Evolutionary conservation across 2,888 invertebrate genomes (phyloP).

Genomic region (Margaritifera margaritifera): DNA sequence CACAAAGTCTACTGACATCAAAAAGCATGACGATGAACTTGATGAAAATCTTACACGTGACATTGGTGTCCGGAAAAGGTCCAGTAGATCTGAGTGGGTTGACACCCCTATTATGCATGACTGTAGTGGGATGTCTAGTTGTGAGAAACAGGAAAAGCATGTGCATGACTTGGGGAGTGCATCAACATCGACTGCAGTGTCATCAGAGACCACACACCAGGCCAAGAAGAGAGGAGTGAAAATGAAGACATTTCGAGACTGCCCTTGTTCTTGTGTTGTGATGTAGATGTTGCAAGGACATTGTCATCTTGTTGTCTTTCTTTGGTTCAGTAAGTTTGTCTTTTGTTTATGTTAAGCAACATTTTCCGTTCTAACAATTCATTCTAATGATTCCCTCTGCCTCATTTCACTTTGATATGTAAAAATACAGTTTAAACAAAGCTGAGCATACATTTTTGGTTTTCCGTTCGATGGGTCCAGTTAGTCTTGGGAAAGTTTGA

Average conservation of each 20-base stretch:
- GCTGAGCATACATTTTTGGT: too few species aligned
- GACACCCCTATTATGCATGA: constrained; percentile 15
- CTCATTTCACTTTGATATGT: too few species aligned
- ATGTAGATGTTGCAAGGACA: constrained; percentile 24
- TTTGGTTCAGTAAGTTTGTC: constrained; percentile 39
- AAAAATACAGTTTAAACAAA: too few species aligned
- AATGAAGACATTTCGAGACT: not conserved
- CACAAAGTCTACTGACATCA: too few species aligned
- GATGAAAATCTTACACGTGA: too few species aligned
- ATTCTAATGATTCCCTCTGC: too few species aligned
- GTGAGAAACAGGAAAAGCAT: constrained; percentile 20
- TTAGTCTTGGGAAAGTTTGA: too few species aligned
- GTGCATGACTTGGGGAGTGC: constrained; percentile 30
- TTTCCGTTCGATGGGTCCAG: too few species aligned
- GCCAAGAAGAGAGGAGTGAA: not conserved
- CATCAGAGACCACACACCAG: not conserved
- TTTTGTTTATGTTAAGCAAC: constrained; percentile 12
- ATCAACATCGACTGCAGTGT: constrained; percentile 5
- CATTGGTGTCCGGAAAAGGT: too few species aligned
- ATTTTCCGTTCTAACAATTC: too few species aligned
- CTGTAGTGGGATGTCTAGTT: constrained; percentile 14
- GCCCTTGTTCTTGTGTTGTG: constrained; percentile 33
- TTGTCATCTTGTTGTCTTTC: constrained; percentile 24
- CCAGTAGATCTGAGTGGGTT: too few species aligned
- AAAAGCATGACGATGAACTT: too few species aligned